Conservation (phyloP, 2,113 vertebrate genomes). For the Drymodes brunneopygia region DNA sequence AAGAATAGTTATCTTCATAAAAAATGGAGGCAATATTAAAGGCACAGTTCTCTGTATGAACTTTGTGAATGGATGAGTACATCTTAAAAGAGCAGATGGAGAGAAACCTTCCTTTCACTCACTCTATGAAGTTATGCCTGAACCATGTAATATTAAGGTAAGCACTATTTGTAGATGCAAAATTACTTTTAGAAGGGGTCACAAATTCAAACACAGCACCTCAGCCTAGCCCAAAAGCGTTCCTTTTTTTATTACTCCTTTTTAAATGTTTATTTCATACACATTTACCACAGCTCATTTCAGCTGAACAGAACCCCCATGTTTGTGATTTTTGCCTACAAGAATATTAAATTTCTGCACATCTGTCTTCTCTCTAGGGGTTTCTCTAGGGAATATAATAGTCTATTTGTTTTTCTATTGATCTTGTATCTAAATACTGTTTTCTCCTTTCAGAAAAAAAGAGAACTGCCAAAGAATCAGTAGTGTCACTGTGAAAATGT, state of each 20-base stretch:
- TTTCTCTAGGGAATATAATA: conserved; percentile 49
- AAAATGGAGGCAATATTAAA: background rate
- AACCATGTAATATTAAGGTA: background rate
- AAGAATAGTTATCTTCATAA: background rate
- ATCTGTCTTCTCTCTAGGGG: conserved; percentile 30
- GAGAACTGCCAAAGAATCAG: conserved; percentile 50
- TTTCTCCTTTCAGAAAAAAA: conserved; percentile 31
- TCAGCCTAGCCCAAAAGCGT: background rate
- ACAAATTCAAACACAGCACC: conserved; percentile 30
- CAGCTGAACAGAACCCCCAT: conserved; percentile 9
- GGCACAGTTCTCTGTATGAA: background rate
- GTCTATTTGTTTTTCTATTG: conserved; percentile 59
- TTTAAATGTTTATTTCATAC: conserved; percentile 25
- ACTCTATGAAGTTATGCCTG: background rate
- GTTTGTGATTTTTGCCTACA: conserved; percentile 51
- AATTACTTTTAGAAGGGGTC: background rate
- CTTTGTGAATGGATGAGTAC: background rate
- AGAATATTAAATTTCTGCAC: conserved; percentile 51
- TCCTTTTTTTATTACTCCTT: background rate
- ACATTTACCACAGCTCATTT: conserved; percentile 42
- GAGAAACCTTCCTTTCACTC: background rate
- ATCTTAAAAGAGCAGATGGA: background rate
- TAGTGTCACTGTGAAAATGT: conserved; percentile 51
- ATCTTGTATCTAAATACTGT: conserved; percentile 59
- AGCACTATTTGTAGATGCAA: background rate